Evolutionary conservation across 2,113 vertebrate genomes (phyloP), one percentile per base, ranked within the genome.

Genomic region (Zootoca vivipara): DNA sequence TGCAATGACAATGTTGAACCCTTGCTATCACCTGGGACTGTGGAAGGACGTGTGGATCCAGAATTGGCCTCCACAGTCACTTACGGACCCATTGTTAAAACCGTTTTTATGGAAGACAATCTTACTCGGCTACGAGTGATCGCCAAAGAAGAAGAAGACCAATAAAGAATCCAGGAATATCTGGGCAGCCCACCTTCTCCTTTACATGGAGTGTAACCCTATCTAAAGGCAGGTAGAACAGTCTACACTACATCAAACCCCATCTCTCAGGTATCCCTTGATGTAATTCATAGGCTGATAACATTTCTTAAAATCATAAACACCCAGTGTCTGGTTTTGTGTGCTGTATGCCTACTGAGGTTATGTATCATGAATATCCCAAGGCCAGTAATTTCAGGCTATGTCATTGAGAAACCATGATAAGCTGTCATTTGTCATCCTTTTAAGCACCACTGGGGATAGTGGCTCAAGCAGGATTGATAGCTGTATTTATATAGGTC

Each of bases 381-480:
- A 52, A 85, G 82, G 2, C 0, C 83, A 40, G 40, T 46, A 18
- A 83, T 87, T 86, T 2, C 5, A 83, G 26, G 0, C 0, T 82
- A 12, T 83, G 18, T 73, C 33, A 93, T 80, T 82, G n/a, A 91
- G 83, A 56, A 38, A 28, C 1, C 16, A 70, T 58, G 58, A 22
- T 16, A 28, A 82, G 40, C 24, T 65, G 33, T 28, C 10, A 8
- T 72, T 30, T 58, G 28, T 8, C 18, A 46, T 24, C 7, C 20
- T 83, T 82, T 52, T 84, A 73, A 56, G 30, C 7, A 33, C 18
- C 65, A 10, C 5, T 83, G 64, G 42, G 65, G 30, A 72, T 85
- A 86, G 79, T 67, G 81, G 30, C 67, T 91, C 82, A 85, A 30
- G 38, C 52, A 73, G 35, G 15, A 92, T 40, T 89, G 93, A 80